A percentile compares a stretch with the other conserved stretches of the same genome.
Conservation (phyloP, 2,888 invertebrate genomes). For the Oasisia sp. region DNA sequence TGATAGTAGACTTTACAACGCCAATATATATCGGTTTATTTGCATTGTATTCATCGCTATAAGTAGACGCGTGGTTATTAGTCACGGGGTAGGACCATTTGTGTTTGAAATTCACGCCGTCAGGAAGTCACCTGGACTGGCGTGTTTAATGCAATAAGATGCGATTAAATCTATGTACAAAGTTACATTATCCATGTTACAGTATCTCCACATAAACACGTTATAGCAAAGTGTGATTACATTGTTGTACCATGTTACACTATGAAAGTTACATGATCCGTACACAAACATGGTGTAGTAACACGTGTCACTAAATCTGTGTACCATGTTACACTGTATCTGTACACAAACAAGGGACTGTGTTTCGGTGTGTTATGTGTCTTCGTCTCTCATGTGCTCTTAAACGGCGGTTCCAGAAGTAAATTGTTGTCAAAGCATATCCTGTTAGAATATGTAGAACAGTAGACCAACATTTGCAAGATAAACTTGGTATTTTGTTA, state of each 20-base stretch:
- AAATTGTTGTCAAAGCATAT: too few species aligned
- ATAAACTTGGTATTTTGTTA: too few species aligned
- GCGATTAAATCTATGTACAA: background rate
- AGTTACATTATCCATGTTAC: background rate
- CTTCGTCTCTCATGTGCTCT: too few species aligned
- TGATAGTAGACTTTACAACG: background rate
- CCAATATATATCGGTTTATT: background rate
- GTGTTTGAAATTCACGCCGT: background rate
- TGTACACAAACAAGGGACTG: too few species aligned
- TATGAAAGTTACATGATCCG: background rate
- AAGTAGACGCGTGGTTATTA: background rate
- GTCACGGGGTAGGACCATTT: background rate
- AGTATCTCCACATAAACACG: background rate
- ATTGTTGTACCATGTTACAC: background rate
- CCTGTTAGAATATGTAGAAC: too few species aligned
- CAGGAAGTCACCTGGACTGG: background rate
- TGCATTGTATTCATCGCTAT: background rate
- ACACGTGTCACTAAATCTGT: background rate
- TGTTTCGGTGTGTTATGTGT: too few species aligned
- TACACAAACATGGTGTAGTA: background rate
- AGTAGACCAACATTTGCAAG: too few species aligned
- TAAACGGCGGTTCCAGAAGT: too few species aligned
- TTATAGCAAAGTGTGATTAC: background rate
- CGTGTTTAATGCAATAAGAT: background rate
- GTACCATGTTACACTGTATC: background rate